phyloP scores from a whole-genome alignment of 2,113 vertebrate species.

The Lasiurus borealis region DNA sequence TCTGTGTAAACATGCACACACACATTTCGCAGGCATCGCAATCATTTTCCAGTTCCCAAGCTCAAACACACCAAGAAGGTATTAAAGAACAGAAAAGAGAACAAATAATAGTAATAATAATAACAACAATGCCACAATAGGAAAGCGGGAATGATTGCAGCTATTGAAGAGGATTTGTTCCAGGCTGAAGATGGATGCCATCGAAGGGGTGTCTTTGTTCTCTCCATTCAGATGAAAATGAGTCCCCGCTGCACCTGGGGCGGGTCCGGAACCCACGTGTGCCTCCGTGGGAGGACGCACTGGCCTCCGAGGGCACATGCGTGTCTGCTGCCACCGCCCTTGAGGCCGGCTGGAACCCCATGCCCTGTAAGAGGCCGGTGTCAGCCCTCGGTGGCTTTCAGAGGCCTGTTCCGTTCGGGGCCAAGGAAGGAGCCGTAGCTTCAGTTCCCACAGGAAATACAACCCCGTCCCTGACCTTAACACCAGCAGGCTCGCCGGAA shows the following conservation, averaged over 20 bases:
- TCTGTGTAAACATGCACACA: not conserved
- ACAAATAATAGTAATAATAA: too few relatives aligned
- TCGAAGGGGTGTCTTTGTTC: not conserved
- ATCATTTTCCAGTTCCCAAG: not conserved
- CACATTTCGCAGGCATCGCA: not conserved
- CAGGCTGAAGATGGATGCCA: not conserved
- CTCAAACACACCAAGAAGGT: not conserved
- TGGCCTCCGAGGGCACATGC: not conserved
- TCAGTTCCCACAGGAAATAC: rapidly evolving
- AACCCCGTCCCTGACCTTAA: too few relatives aligned
- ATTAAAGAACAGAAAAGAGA: rapidly evolving
- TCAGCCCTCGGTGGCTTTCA: not conserved
- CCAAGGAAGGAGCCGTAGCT: not conserved
- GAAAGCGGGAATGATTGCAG: not conserved
- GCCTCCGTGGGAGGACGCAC: not conserved
- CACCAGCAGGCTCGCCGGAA: too few relatives aligned
- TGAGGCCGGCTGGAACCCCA: rapidly evolving
- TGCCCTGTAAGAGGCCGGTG: not conserved
- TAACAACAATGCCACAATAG: not conserved
- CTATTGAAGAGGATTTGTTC: not conserved
- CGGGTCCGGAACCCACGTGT: not conserved
- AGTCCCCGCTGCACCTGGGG: not conserved
- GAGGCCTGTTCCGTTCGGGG: not conserved
- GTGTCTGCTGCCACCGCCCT: not conserved
- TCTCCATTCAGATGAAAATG: not conserved